Evolutionary conservation across 2,797 vertebrate genomes (phyloP).

Genomic region (Eremophila alpestris): DNA sequence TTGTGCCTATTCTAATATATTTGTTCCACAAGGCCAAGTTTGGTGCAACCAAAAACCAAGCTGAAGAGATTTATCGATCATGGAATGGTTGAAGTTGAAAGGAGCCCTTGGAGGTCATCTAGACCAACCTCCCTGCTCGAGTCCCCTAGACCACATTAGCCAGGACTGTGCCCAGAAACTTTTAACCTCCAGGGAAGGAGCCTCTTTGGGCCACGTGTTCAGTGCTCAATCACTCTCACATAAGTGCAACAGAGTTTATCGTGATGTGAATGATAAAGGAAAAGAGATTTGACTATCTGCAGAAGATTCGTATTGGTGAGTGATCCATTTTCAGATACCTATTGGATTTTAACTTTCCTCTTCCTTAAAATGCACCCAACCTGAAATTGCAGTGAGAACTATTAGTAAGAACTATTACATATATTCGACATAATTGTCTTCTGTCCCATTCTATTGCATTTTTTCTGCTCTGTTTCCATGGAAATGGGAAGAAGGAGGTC

Average conservation of each 20-base stretch:
- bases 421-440: not conserved
- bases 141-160: not conserved
- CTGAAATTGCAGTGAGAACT: not conserved
- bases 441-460: not conserved
- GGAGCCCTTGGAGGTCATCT: not conserved
- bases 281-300: not conserved
- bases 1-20: not conserved
- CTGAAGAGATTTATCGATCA: not conserved
- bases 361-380: not conserved
- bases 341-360: not conserved
- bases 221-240: not conserved
- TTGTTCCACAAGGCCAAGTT: not conserved
- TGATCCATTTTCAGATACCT: not conserved
- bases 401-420: not conserved
- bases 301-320: not conserved
- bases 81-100: rapidly evolving
- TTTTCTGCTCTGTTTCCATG: slow-evolving; percentile 17
- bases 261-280: not conserved
- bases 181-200: not conserved
- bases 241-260: not conserved
- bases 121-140: not conserved
- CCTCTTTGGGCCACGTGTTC: not conserved
- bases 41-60: not conserved
- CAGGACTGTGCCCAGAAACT: not conserved
- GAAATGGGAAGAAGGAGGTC: slow-evolving; percentile 1